Evolutionary conservation across 2,113 vertebrate genomes (phyloP).

Genomic region (Apus apus): DNA sequence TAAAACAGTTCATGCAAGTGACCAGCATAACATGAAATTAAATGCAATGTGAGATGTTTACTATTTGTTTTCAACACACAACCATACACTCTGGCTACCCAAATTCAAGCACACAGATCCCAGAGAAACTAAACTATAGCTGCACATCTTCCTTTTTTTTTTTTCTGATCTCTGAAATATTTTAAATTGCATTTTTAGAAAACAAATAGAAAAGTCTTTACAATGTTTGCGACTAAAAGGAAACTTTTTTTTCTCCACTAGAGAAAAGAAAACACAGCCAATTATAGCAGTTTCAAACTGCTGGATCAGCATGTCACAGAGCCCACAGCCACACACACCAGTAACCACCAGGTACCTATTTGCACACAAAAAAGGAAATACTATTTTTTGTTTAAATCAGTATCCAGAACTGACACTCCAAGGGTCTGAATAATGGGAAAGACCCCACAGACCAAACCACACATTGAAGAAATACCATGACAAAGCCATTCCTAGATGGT

Average conservation of each 20-base stretch:
- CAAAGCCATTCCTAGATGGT: neutral
- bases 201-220: neutral
- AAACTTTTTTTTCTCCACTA: neutral
- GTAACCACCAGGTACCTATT: too few species aligned
- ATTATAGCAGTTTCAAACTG: neutral
- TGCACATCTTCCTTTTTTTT: neutral
- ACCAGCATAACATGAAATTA: neutral
- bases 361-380: neutral
- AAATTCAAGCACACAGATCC: neutral
- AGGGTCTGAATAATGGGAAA: neutral
- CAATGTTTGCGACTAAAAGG: neutral
- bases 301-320: neutral
- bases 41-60: neutral
- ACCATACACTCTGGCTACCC: neutral
- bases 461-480: neutral
- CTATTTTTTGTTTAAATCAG: neutral
- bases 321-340: accelerated
- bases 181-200: neutral
- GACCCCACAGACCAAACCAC: neutral
- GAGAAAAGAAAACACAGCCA: neutral
- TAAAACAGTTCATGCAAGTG: neutral
- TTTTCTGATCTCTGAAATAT: neutral
- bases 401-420: neutral
- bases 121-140: neutral
- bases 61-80: neutral